Evolutionary conservation across 2,113 vertebrate genomes (phyloP).

Genomic region (Lucifuga dentata): DNA sequence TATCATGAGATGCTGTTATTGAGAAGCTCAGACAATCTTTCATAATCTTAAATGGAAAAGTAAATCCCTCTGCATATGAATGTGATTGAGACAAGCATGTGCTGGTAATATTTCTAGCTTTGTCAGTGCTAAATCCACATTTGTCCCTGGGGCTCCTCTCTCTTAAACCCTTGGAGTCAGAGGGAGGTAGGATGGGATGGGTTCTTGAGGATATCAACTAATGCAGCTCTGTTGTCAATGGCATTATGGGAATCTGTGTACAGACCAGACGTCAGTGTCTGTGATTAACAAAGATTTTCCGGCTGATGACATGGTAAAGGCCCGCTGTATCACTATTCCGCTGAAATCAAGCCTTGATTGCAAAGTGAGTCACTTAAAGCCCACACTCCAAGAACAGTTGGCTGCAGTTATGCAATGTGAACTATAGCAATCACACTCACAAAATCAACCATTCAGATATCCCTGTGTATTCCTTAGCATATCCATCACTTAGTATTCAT

Average conservation of each 20-base stretch:
- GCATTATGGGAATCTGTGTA: slow-evolving; percentile 15
- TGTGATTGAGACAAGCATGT: slow-evolving; percentile 46
- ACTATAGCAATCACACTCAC: slow-evolving; percentile 25
- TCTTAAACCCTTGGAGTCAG: slow-evolving; percentile 39
- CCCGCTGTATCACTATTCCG: background rate
- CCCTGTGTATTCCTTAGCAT: slow-evolving; percentile 2
- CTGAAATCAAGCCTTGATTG: background rate
- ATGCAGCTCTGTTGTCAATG: slow-evolving; percentile 56
- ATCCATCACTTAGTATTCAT: slow-evolving; percentile 57
- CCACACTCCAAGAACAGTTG: background rate
- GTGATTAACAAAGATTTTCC: slow-evolving; percentile 28
- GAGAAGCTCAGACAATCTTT: slow-evolving; percentile 60
- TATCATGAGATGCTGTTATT: slow-evolving; percentile 42
- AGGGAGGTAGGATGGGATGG: slow-evolving; percentile 11
- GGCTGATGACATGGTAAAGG: slow-evolving; percentile 19
- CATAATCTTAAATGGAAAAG: slow-evolving; percentile 61
- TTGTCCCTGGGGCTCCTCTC: slow-evolving; percentile 41
- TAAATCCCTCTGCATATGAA: slow-evolving; percentile 57
- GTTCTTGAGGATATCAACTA: slow-evolving; percentile 29
- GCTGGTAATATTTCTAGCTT: slow-evolving; percentile 36
- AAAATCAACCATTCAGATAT: slow-evolving; percentile 42
- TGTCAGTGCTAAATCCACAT: slow-evolving; percentile 52
- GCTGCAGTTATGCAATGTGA: slow-evolving; percentile 12
- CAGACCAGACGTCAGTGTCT: slow-evolving; percentile 20
- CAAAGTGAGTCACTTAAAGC: background rate